Conservation (phyloP, 2,888 invertebrate species). For the Catocala nupta region DNA sequence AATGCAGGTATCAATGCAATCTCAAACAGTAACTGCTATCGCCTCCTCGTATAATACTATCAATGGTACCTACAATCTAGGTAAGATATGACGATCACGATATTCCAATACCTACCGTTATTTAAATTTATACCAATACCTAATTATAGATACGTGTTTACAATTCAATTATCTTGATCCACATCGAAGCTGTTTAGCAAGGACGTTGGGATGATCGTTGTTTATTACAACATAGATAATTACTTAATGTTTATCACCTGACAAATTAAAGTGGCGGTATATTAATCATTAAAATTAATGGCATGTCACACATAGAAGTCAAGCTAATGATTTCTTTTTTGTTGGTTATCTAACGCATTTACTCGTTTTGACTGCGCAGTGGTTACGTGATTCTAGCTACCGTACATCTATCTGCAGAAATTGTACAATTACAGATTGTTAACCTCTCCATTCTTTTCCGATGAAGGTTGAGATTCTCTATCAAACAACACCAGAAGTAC, state of each 20-base stretch:
- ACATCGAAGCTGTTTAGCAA: background rate
- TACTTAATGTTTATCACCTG: background rate
- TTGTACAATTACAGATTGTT: too few relatives aligned
- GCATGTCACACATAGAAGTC: too few relatives aligned
- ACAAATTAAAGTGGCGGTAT: too few relatives aligned
- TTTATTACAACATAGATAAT: background rate
- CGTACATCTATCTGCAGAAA: too few relatives aligned
- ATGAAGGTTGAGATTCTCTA: too few relatives aligned
- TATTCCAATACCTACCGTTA: constrained; percentile 1
- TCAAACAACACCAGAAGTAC: too few relatives aligned
- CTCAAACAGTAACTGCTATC: constrained; percentile 3
- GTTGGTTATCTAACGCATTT: too few relatives aligned
- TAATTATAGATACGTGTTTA: constrained; percentile 10
- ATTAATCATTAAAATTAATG: too few relatives aligned
- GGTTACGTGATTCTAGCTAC: too few relatives aligned
- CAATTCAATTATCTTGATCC: constrained; percentile 5
- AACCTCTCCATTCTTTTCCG: too few relatives aligned
- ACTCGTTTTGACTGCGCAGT: too few relatives aligned
- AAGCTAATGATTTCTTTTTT: too few relatives aligned
- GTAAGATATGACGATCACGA: constrained; percentile 8
- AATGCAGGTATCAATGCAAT: background rate
- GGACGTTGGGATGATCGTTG: constrained; percentile 2
- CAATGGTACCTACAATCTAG: background rate
- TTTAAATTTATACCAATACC: constrained; percentile 6
- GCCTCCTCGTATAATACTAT: background rate